phyloP scores from a whole-genome alignment of 2,888 invertebrate species.

The Nemapogon koenigi region DNA sequence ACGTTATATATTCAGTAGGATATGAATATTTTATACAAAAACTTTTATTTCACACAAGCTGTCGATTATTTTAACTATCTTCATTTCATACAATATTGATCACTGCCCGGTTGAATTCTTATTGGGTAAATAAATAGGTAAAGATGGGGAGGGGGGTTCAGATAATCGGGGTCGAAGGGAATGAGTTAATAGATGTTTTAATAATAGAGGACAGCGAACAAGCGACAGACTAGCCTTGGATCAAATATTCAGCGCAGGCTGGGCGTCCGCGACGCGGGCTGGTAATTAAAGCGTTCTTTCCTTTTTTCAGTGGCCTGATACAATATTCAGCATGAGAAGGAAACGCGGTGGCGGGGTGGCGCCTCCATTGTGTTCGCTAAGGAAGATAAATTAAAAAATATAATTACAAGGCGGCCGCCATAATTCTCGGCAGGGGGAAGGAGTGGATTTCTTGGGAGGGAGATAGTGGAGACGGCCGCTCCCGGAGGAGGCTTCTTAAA shows the following conservation, averaged over 20 bases:
- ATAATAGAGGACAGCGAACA: conserved; percentile 38
- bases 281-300: conserved; percentile 65
- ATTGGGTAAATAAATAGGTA: too few relatives aligned
- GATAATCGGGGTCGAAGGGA: conserved; percentile 47
- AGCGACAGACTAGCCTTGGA: conserved; percentile 23
- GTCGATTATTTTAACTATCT: too few relatives aligned
- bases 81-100: too few relatives aligned
- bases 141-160: too few relatives aligned
- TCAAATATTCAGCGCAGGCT: conserved; percentile 12
- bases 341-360: conserved; percentile 62
- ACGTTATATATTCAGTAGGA: too few relatives aligned
- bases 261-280: conserved; percentile 35
- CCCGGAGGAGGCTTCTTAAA: conserved; percentile 66
- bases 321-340: conserved; percentile 66
- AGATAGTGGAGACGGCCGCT: conserved; percentile 60
- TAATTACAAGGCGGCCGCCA: conserved; percentile 73
- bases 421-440: conserved; percentile 62
- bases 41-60: too few relatives aligned
- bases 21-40: too few relatives aligned
- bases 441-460: conserved; percentile 29
- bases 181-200: conserved; percentile 63
- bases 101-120: too few relatives aligned
- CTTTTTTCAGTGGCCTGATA: conserved; percentile 65
- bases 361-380: conserved; percentile 69
- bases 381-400: conserved; percentile 77